These are phyloP conservation scores for Balaeniceps rex DNA, from an alignment of 2,113 vertebrate species.

Conservation along the genomic window DNA sequence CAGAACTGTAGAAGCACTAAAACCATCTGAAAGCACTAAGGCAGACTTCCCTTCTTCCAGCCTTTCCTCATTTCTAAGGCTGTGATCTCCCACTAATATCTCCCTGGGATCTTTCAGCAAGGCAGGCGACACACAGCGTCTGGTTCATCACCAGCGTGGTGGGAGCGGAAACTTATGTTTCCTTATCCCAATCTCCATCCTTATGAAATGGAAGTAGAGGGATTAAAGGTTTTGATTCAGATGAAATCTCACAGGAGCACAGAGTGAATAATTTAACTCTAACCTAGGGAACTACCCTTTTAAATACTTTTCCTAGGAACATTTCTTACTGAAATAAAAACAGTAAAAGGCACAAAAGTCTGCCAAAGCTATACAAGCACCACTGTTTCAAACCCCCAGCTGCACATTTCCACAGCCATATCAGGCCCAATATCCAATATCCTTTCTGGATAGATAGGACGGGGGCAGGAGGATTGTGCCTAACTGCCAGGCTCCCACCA, in stretches of 20 bases:
- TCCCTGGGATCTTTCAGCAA: slow-evolving; percentile 50
- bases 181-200: not conserved
- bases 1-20: slow-evolving; percentile 8
- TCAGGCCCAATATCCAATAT: not conserved
- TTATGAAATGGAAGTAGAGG: not conserved
- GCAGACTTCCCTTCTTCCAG: slow-evolving; percentile 10
- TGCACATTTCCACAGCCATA: not conserved
- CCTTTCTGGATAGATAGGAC: not conserved
- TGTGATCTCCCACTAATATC: slow-evolving; percentile 26
- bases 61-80: slow-evolving; percentile 24
- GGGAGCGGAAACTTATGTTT: not conserved
- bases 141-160: not conserved
- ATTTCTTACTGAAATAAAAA: not conserved
- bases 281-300: not conserved
- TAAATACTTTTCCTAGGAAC: not conserved
- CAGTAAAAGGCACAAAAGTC: not conserved
- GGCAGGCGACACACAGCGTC: not conserved
- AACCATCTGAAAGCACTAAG: slow-evolving; percentile 46
- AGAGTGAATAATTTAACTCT: not conserved
- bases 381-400: not conserved
- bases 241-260: not conserved
- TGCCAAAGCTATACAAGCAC: not conserved
- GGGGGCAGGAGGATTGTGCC: not conserved
- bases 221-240: slow-evolving; percentile 21
- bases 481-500: not conserved